A percentile compares a stretch with the other conserved stretches of the same genome.
phyloP scores from a whole-genome alignment of 2,888 invertebrate genomes.

The Smittia aterrima region DNA sequence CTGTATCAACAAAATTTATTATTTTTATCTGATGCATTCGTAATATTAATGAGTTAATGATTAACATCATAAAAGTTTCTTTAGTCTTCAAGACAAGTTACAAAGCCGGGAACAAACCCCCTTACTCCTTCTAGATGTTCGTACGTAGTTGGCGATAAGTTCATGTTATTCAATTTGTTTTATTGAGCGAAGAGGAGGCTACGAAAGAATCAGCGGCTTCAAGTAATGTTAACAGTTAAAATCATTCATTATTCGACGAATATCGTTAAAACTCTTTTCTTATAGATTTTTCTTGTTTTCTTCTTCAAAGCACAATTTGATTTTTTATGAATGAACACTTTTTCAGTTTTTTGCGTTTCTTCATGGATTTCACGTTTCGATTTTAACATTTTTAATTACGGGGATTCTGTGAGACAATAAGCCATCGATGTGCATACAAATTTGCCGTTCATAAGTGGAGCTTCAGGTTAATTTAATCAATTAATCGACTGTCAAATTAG shows the following conservation, averaged over 20 bases:
- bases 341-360: background rate
- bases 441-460: conserved; percentile 1
- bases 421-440: background rate
- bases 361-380: background rate
- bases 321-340: background rate
- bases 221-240: conserved; percentile 3
- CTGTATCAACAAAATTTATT: background rate
- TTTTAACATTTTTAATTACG: background rate
- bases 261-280: background rate
- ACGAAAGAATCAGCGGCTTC: background rate
- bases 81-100: no score
- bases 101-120: no score
- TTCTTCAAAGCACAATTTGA: background rate
- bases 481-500: conserved; percentile 6
- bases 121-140: no score
- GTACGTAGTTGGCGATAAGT: no score
- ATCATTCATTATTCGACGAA: conserved; percentile 13
- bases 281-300: conserved; percentile 23
- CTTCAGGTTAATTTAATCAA: background rate
- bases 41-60: no score
- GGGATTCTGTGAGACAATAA: background rate
- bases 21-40: background rate
- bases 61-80: no score
- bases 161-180: no score
- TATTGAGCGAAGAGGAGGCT: no score